phyloP scores from a whole-genome alignment of 2,113 vertebrate genomes.

The Rana temporaria region DNA sequence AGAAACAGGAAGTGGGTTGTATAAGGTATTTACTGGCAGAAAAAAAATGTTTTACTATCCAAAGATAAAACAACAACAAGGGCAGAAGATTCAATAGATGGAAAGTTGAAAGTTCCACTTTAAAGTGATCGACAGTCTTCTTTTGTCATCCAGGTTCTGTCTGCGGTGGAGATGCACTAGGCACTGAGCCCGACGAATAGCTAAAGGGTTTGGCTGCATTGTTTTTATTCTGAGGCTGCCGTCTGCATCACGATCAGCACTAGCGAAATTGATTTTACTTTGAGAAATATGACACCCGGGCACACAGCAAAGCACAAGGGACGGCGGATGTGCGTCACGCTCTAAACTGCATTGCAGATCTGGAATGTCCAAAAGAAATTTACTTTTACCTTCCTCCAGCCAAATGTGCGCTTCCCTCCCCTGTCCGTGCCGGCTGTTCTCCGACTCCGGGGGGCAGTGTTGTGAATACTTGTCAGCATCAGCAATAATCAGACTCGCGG shows the following conservation, averaged over 20 bases:
- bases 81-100: too few relatives aligned
- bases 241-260: not conserved
- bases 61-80: too few relatives aligned
- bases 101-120: too few relatives aligned
- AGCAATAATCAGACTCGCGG: not conserved
- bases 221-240: not conserved
- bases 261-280: not conserved
- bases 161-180: not conserved
- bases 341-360: slow-evolving; percentile 37
- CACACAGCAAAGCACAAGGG: not conserved
- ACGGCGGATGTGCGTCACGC: not conserved
- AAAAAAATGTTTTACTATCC: too few relatives aligned
- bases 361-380: slow-evolving; percentile 6
- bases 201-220: not conserved
- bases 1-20: too few relatives aligned
- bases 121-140: too few relatives aligned
- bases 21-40: too few relatives aligned
- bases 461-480: not conserved
- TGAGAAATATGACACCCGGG: slow-evolving; percentile 33
- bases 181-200: too few relatives aligned
- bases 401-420: not conserved
- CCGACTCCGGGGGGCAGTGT: too few relatives aligned
- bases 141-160: too few relatives aligned
- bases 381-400: not conserved
- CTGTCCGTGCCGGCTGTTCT: too few relatives aligned